Evolutionary conservation across 1,140 invertebrate genomes (phyloP).

Genomic region (Orius laevigatus): DNA sequence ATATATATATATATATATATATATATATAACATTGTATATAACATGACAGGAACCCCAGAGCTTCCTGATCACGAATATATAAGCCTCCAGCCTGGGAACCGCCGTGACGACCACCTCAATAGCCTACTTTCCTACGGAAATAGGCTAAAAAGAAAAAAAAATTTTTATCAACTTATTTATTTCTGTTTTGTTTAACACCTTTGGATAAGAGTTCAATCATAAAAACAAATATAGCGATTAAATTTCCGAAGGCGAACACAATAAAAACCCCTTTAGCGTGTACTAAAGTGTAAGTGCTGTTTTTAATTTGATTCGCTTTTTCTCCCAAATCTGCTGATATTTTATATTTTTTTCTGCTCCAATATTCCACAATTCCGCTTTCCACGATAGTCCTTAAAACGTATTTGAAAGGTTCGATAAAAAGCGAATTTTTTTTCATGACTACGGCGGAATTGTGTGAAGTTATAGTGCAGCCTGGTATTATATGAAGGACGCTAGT

Average conservation of each 20-base stretch:
- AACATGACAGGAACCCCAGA: too few relatives aligned
- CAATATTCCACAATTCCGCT: conserved; percentile 16
- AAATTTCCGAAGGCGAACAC: conserved; percentile 6
- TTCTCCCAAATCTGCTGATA: neutral
- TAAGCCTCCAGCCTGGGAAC: too few relatives aligned
- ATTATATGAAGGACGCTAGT: conserved; percentile 15
- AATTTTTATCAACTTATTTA: too few relatives aligned
- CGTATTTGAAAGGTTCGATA: conserved; percentile 14
- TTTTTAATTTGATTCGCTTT: neutral
- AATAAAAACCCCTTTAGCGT: conserved; percentile 11
- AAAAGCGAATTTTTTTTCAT: conserved; percentile 19
- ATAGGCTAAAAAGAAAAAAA: too few relatives aligned
- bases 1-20: too few relatives aligned
- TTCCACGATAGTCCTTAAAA: conserved; percentile 19
- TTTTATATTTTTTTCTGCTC: conserved; percentile 12
- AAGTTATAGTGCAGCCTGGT: conserved; percentile 17
- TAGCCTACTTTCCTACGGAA: too few relatives aligned
- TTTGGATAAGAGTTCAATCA: conserved; percentile 5
- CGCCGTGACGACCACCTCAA: too few relatives aligned
- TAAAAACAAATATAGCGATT: conserved; percentile 6
- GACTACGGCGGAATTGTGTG: conserved; percentile 19
- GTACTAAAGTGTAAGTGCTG: conserved; percentile 6
- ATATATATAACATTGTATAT: too few relatives aligned
- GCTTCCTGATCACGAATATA: too few relatives aligned
- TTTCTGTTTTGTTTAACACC: neutral